Percentiles rank a stretch among this genome's conserved stretches.
Evolutionary conservation across 2,113 vertebrate species (phyloP).

Genomic region (Hemiscyllium ocellatum): DNA sequence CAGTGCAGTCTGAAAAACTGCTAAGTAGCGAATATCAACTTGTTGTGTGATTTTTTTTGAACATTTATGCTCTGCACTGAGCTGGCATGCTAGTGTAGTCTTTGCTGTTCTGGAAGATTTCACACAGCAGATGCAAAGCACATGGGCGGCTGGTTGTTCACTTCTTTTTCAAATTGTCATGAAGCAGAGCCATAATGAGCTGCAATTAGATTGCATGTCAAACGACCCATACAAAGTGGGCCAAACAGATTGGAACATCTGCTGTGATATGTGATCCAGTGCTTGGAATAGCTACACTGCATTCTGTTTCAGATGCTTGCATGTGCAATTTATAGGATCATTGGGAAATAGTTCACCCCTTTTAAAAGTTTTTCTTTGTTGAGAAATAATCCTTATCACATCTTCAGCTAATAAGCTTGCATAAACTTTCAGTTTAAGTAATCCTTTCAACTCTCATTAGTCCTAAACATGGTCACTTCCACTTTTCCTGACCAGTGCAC

Average conservation of each 20-base stretch:
- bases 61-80: background rate
- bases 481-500: no score
- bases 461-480: background rate
- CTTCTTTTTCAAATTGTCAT: slow-evolving; percentile 1
- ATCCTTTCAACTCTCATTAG: background rate
- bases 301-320: background rate
- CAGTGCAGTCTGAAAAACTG: background rate
- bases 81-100: background rate
- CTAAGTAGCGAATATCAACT: background rate
- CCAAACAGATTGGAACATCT: background rate
- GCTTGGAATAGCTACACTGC: background rate
- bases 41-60: background rate
- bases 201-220: background rate
- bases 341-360: background rate
- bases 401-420: background rate
- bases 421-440: background rate
- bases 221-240: background rate
- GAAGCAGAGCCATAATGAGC: background rate
- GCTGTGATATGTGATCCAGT: background rate
- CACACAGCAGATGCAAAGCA: background rate
- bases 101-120: background rate
- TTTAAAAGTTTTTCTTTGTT: background rate
- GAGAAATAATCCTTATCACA: background rate
- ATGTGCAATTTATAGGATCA: background rate
- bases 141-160: background rate